These are phyloP conservation scores for Catostomus latipinnis DNA, from an alignment of 2,797 vertebrate genomes.

Conservation along the genomic window DNA sequence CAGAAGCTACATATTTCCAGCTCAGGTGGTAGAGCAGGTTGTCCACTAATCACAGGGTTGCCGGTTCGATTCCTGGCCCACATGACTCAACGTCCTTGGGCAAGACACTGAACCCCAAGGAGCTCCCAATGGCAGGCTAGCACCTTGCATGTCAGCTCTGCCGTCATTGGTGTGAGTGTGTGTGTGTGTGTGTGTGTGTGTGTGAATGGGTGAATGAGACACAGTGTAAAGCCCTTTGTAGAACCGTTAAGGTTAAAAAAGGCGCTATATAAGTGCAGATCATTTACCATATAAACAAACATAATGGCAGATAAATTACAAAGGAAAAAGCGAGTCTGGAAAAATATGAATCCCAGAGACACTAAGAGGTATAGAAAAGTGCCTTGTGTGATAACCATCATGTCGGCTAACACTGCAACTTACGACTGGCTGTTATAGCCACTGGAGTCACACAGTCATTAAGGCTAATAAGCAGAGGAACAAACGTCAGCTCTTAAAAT, in stretches of 20 bases:
- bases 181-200: too few species aligned
- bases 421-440: constrained; percentile 75
- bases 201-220: too few species aligned
- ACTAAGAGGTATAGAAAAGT: constrained; percentile 71
- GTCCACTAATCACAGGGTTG: too few species aligned
- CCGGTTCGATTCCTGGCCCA: too few species aligned
- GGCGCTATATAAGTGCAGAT: background rate
- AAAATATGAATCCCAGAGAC: constrained; percentile 1
- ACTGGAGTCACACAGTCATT: constrained; percentile 67
- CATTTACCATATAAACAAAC: constrained; percentile 58
- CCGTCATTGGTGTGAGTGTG: too few species aligned
- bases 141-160: too few species aligned
- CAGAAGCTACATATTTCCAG: background rate
- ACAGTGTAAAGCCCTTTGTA: too few species aligned
- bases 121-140: too few species aligned
- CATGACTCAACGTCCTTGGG: too few species aligned
- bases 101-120: too few species aligned
- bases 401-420: constrained; percentile 74
- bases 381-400: constrained; percentile 71
- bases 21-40: too few species aligned
- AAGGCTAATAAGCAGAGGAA: constrained; percentile 71
- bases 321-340: constrained; percentile 56
- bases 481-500: constrained; percentile 71
- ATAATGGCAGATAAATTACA: constrained; percentile 69
- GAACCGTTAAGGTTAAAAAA: too few species aligned